Evolutionary conservation across 1,140 invertebrate species (phyloP), one percentile per base, ranked within the genome.

Genomic region (Dryas iulia): DNA sequence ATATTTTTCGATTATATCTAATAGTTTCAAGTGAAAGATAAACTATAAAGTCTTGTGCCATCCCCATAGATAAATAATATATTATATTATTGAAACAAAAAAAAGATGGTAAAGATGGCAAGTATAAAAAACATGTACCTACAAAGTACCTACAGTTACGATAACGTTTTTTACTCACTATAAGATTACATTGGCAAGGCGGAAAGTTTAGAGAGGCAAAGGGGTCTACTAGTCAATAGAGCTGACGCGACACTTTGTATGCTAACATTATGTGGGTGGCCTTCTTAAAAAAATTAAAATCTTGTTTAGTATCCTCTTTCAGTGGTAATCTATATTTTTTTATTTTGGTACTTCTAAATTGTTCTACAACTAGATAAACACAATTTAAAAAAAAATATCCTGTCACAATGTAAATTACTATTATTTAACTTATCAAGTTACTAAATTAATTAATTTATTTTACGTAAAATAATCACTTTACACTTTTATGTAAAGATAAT

Each of bases 121-220:
- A 18, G 26, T 23, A 57, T 57, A 57, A 58, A 58, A 18, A 58
- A 31, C 1, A 56, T 56, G n/a, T 56, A 25, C 25, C 23, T 56
- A 56, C 25, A 2, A 14, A 56, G 53, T 56, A 25, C n/a, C n/a
- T n/a, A n/a, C 4, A 56, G 11, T 12, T 57, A 18, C 21, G 23
- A 30, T 39, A 30, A 59, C 23, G 30, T 31, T 26, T 33, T 33
- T 21, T 60, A 60, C 11, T 60, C 21, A 31, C 31, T 69, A 71
- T 61, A 39, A 69, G 64, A 72, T 72, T 72, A 81, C 66, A 59
- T 74, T 68, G 77, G 77, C 77, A 78, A 74, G 72, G 80, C 80
- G 78, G 83, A 83, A 81, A 79, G 82, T 83, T 83, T 80, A 78
- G 74, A 74, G 80, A 82, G 79, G 81, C 72, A 71, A 76, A 77